phyloP scores from a whole-genome alignment of 2,888 invertebrate species.

The Melangyna quadrimaculata region DNA sequence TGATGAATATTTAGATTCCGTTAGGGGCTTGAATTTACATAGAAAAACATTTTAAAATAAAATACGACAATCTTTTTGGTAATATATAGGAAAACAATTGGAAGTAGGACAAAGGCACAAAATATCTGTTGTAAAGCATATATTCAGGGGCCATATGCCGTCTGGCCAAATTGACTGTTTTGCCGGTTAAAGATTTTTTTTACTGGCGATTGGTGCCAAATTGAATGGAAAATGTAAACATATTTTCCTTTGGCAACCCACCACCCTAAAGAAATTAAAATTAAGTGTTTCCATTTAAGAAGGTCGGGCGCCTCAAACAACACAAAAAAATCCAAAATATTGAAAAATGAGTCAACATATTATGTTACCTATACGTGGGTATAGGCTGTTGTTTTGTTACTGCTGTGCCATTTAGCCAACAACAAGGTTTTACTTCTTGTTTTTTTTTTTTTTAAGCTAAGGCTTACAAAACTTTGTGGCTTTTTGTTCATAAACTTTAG shows the following conservation, averaged over 20 bases:
- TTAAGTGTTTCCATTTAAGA: conserved; percentile 66
- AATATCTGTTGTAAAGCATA: conserved; percentile 1
- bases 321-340: conserved; percentile 7
- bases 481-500: conserved; percentile 11
- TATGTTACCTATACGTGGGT: conserved; percentile 1
- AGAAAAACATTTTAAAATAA: conserved; percentile 69
- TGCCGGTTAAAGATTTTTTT: conserved; percentile 44
- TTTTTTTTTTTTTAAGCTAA: background rate
- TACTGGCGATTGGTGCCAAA: conserved; percentile 67
- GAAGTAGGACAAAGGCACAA: conserved; percentile 50
- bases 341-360: conserved; percentile 39
- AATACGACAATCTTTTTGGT: conserved; percentile 64
- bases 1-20: conserved; percentile 26
- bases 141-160: conserved; percentile 60
- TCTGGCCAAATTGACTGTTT: conserved; percentile 60
- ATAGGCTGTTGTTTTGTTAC: background rate
- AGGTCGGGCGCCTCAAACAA: conserved; percentile 33
- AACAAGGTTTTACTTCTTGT: conserved; percentile 23
- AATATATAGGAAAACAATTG: conserved; percentile 52
- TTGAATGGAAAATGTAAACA: conserved; percentile 72
- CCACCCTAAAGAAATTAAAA: conserved; percentile 61
- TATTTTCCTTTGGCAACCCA: conserved; percentile 51
- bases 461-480: conserved; percentile 24
- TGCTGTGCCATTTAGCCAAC: conserved; percentile 33
- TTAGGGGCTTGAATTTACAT: conserved; percentile 60